phyloP scores from a whole-genome alignment of 37 sponge, comb jelly and placozoan species.

The Geodia barretti region DNA sequence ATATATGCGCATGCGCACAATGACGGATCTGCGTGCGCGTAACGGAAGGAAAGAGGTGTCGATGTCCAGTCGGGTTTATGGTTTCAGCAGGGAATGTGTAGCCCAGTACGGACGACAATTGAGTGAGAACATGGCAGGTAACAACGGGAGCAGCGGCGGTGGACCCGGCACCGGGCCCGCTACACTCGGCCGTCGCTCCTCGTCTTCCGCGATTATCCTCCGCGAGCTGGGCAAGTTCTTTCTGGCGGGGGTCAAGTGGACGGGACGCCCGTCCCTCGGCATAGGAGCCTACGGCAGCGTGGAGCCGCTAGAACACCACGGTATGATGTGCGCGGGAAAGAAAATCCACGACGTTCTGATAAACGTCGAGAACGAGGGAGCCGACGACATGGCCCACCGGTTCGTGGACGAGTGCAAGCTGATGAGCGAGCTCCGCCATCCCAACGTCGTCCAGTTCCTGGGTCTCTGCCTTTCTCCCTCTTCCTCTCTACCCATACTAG shows the following conservation, averaged over 20 bases:
- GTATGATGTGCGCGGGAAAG: slow-evolving; percentile 17
- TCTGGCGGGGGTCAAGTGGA: neutral
- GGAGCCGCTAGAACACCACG: slow-evolving; percentile 8
- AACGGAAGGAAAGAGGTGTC: too few species aligned
- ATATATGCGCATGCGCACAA: too few species aligned
- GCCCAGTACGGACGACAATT: too few species aligned
- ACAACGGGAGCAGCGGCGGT: too few species aligned
- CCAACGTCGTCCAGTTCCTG: slow-evolving; percentile 39
- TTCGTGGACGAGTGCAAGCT: slow-evolving; percentile 21
- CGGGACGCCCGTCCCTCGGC: slow-evolving; percentile 1
- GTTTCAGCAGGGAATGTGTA: too few species aligned
- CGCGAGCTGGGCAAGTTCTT: neutral
- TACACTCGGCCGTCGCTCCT: too few species aligned
- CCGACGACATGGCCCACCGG: neutral
- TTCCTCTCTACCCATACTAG: slow-evolving; percentile 1
- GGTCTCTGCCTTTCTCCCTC: neutral
- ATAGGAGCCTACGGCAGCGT: slow-evolving; percentile 24
- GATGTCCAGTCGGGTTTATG: too few species aligned
- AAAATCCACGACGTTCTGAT: slow-evolving; percentile 11
- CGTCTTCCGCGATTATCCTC: neutral
- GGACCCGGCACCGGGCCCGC: too few species aligned
- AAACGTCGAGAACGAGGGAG: neutral
- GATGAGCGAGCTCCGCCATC: slow-evolving; percentile 36
- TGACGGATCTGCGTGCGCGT: too few species aligned
- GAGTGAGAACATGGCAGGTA: too few species aligned